Evolutionary conservation across 2,113 vertebrate genomes (phyloP).

Genomic region (Ochotona princeps): DNA sequence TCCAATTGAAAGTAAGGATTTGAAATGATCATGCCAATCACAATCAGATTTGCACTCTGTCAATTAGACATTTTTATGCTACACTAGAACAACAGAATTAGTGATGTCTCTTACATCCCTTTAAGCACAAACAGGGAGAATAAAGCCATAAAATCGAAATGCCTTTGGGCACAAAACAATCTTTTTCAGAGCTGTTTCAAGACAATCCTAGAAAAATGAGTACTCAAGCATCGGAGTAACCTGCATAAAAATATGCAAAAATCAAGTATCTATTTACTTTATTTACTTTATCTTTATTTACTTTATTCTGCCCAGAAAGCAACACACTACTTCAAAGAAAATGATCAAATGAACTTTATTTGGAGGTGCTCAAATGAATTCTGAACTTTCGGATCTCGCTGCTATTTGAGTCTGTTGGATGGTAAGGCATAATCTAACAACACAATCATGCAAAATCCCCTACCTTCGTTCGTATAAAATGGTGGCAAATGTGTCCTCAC

Average conservation of each 20-base stretch:
- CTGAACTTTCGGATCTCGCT: neutral
- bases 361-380: neutral
- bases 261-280: neutral
- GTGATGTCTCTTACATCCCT: neutral
- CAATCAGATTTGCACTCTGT: neutral
- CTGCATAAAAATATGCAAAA: neutral
- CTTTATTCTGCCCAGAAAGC: neutral
- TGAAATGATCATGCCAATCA: neutral
- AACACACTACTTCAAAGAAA: neutral
- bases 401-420: neutral
- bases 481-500: neutral
- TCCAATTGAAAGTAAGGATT: neutral
- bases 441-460: neutral
- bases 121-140: neutral
- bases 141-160: neutral
- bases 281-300: neutral
- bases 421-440: neutral
- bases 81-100: neutral
- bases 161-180: neutral
- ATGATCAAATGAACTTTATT: neutral
- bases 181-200: neutral
- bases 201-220: neutral
- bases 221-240: neutral
- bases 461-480: neutral
- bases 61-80: too few species aligned